A percentile compares a stretch with the other conserved stretches of the same genome.
phyloP scores from a whole-genome alignment of 2,888 invertebrate species.

The Ichneumoninae sp. region DNA sequence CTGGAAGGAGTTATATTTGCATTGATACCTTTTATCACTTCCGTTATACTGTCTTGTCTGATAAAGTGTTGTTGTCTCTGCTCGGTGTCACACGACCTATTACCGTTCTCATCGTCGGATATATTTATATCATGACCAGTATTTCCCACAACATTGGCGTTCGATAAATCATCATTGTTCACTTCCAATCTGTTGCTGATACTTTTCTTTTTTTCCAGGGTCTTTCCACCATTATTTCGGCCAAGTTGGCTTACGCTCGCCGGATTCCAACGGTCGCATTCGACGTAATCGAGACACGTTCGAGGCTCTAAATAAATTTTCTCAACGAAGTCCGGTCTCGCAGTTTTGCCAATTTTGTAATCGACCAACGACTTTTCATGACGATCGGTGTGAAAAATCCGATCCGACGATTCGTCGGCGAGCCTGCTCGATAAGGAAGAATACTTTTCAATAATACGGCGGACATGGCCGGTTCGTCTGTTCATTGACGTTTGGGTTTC shows the following conservation, averaged over 20 bases:
- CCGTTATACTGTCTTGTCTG: slow-evolving; percentile 74
- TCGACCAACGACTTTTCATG: background rate
- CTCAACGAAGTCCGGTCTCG: slow-evolving; percentile 49
- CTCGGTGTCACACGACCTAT: background rate
- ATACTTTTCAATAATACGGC: slow-evolving; percentile 54
- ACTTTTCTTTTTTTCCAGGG: background rate
- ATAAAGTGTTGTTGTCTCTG: slow-evolving; percentile 4
- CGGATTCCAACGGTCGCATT: background rate
- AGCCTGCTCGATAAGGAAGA: slow-evolving; percentile 4
- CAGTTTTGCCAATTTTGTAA: slow-evolving; percentile 38
- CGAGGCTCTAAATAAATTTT: slow-evolving; percentile 2
- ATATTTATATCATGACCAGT: background rate
- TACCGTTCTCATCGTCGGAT: slow-evolving; percentile 57
- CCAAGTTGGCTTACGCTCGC: too few species aligned
- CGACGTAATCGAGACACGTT: background rate
- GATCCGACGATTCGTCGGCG: background rate
- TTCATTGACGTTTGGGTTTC: background rate
- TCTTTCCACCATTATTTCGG: background rate
- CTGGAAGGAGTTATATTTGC: slow-evolving; percentile 72
- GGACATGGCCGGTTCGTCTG: slow-evolving; percentile 47
- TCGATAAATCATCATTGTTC: slow-evolving; percentile 31
- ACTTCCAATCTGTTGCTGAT: background rate
- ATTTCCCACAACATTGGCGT: slow-evolving; percentile 37
- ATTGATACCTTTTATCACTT: slow-evolving; percentile 75
- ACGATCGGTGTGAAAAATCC: background rate